phyloP scores from a whole-genome alignment of 23 tunicate species.

The Botrylloides violaceus region DNA sequence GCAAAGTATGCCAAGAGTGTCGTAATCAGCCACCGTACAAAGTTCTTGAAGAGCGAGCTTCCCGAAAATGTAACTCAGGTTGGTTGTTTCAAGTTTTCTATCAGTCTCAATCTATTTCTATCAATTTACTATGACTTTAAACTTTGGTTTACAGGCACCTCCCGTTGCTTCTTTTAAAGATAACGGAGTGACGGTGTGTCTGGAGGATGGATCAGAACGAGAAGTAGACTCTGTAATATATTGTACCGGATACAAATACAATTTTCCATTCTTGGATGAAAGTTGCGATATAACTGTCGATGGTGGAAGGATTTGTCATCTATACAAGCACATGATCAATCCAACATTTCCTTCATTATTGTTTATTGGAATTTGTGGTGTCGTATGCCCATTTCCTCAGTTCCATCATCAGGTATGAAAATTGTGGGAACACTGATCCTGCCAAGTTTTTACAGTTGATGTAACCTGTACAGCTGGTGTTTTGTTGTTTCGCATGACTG shows the following conservation, averaged over 20 bases:
- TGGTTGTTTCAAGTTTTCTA: background rate
- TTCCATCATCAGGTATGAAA: conserved; percentile 66
- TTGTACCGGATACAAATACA: conserved; percentile 78
- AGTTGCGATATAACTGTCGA: conserved; percentile 18
- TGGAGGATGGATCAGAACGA: conserved; percentile 39
- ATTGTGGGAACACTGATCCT: background rate
- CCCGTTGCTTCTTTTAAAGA: conserved; percentile 21
- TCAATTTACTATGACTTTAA: too few species aligned
- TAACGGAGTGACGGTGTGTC: conserved; percentile 25
- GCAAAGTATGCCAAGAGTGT: conserved; percentile 43
- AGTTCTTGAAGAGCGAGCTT: conserved; percentile 11
- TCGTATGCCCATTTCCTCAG: conserved; percentile 82
- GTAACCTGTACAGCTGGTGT: too few species aligned
- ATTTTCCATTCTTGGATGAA: conserved; percentile 68
- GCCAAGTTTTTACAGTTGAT: background rate
- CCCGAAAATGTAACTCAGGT: conserved; percentile 60
- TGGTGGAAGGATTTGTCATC: conserved; percentile 27
- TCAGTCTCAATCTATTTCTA: background rate
- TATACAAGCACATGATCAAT: conserved; percentile 64
- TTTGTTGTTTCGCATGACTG: too few species aligned
- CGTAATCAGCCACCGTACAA: conserved; percentile 37
- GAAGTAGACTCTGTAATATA: conserved; percentile 44
- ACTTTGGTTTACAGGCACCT: background rate
- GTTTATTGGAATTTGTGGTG: conserved; percentile 50
- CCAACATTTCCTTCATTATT: conserved; percentile 47